Base-by-base conservation (phyloP, 1,140 invertebrate genomes). In the Brachionus sp. region DNA sequence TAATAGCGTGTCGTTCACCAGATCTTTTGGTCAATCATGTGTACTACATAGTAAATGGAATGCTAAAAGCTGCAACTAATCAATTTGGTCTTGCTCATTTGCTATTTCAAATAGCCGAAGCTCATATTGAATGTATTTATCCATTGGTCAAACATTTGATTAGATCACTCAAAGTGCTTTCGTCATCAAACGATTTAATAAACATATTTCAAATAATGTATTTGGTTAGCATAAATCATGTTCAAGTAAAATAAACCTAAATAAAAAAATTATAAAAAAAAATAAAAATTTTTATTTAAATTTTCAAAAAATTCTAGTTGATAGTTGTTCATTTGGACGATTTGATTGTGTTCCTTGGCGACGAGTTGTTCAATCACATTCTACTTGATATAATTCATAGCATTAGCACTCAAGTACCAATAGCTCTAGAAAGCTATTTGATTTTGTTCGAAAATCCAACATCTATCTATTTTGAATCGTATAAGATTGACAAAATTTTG, bases 1-100 rank as follows among this genome's bases (percentile, higher is more conserved):
- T 97, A 82, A 95, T 94, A n/a, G 95, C 95, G 66, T 94, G 95
- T 70, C 94, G 96, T 86, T 94, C 95, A 89, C 93, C 94, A 29
- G 92, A 92, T 84, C 88, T 96, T 84, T 88, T 97, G 16, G 93
- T 94, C 83, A 91, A 93, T 70, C 94, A 96, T 89, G 93, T 95
- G 77, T 92, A 95, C 84, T 92, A 94, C 4, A 95, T 97, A 57
- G 94, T 97, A 88, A 93, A 94, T 86, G 95, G 93, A 83, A 93
- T 80, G 35, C 77, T 75, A 3, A 75, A 75, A 80, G 44, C 75
- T 19, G 77, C 16, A 23, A 13, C 16, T 13, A 25, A 62, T 25
- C 77, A 66, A 19, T 39, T 62, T 50, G 77, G 77, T 42, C 37
- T 80, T 13, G 46, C 77, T 19, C 46, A 80, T 57, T 44, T 80